Percentiles rank a stretch among this genome's conserved stretches.
phyloP scores from a whole-genome alignment of 2,113 vertebrate species.

The Pelodiscus sinensis region DNA sequence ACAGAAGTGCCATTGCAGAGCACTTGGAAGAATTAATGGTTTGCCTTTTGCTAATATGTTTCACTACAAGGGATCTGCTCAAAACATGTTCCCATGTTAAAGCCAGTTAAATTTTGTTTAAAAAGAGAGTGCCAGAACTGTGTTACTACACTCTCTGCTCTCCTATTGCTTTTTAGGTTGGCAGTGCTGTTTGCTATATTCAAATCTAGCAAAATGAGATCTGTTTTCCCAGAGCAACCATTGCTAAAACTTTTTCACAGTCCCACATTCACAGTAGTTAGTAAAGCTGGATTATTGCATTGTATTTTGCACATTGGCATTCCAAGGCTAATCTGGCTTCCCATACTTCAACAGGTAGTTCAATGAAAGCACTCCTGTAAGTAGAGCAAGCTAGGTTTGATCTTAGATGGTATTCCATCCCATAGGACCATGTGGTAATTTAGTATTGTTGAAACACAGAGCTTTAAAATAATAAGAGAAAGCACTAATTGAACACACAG shows the following conservation, averaged over 20 bases:
- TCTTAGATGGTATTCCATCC: background rate
- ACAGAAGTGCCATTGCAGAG: constrained; percentile 33
- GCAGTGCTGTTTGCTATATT: constrained; percentile 8
- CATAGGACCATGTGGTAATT: constrained; percentile 7
- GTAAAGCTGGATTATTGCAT: background rate
- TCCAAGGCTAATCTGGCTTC: background rate
- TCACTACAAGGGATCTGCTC: background rate
- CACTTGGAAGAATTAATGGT: constrained; percentile 2
- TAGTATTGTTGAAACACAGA: background rate
- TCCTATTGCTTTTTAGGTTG: constrained; percentile 20
- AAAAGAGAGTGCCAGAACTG: constrained; percentile 43
- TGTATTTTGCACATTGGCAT: background rate
- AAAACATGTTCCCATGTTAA: constrained; percentile 35
- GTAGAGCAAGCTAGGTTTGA: background rate
- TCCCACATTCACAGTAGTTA: constrained; percentile 27
- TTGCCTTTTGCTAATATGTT: constrained; percentile 23
- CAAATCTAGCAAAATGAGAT: constrained; percentile 30
- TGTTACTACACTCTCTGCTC: background rate
- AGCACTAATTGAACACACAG: background rate
- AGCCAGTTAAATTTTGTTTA: constrained; percentile 19
- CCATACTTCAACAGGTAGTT: background rate
- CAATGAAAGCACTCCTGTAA: background rate
- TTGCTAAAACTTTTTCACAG: constrained; percentile 6
- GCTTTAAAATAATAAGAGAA: background rate
- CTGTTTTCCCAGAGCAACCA: background rate